Conservation (phyloP, 2,888 invertebrate genomes). For the Clostera curtula region DNA sequence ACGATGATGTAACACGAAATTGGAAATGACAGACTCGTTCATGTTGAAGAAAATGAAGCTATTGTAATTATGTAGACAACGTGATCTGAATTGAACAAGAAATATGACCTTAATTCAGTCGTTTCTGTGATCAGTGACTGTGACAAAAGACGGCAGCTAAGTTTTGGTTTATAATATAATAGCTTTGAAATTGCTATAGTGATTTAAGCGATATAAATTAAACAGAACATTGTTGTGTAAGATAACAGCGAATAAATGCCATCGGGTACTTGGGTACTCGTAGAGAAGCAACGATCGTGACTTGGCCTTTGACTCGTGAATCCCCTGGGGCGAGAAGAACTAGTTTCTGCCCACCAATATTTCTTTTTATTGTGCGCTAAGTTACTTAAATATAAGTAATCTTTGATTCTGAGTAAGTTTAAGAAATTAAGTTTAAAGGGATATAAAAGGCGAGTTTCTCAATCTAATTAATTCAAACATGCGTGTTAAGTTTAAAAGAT, state of each 20-base stretch:
- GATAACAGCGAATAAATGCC: constrained; percentile 24
- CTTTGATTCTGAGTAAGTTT: too few species aligned
- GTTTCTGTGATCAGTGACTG: constrained; percentile 15
- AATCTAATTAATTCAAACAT: too few species aligned
- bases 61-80: constrained; percentile 17
- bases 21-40: constrained; percentile 9
- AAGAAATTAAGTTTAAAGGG: too few species aligned
- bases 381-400: too few species aligned
- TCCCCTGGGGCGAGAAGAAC: constrained; percentile 39
- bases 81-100: constrained; percentile 14
- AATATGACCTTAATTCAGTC: constrained; percentile 18
- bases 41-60: constrained; percentile 14
- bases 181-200: constrained; percentile 7
- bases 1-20: constrained; percentile 6
- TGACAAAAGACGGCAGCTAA: constrained; percentile 7
- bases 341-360: constrained; percentile 32
- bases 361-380: constrained; percentile 10
- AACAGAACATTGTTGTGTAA: constrained; percentile 13
- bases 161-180: constrained; percentile 8
- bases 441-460: too few species aligned
- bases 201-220: constrained; percentile 14
- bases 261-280: constrained; percentile 27
- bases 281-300: constrained; percentile 40
- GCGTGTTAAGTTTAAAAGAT: too few species aligned
- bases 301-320: constrained; percentile 44